Percentiles rank a stretch among this genome's conserved stretches.
phyloP scores from a whole-genome alignment of 1,140 invertebrate genomes.

The Drosophila aff. region DNA sequence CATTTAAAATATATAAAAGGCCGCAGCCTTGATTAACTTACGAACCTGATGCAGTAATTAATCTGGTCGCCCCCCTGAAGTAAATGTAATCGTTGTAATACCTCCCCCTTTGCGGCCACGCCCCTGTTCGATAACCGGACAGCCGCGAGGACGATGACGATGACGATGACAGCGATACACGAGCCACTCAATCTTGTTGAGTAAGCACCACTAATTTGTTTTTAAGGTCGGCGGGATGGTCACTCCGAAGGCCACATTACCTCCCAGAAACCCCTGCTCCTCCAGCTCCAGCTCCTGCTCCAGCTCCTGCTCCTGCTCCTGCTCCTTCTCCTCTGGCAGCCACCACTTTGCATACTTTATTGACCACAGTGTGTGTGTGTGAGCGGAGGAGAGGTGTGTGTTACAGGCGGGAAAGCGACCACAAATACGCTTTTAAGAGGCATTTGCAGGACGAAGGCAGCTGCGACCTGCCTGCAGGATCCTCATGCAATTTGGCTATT shows the following conservation, averaged over 20 bases:
- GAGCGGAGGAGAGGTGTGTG: slow-evolving; percentile 36
- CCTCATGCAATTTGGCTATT: slow-evolving; percentile 77
- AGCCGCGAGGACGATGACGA: slow-evolving; percentile 44
- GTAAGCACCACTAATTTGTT: slow-evolving; percentile 80
- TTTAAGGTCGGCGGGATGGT: slow-evolving; percentile 54
- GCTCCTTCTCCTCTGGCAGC: neutral
- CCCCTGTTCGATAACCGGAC: slow-evolving; percentile 11
- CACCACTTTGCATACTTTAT: slow-evolving; percentile 74
- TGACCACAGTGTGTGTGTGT: slow-evolving; percentile 54
- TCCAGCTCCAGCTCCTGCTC: neutral
- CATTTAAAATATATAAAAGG: neutral
- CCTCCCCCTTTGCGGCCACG: neutral
- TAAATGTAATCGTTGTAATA: neutral
- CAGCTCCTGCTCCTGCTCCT: neutral
- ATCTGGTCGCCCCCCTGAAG: neutral
- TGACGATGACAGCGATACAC: slow-evolving; percentile 72
- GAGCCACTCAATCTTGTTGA: slow-evolving; percentile 75
- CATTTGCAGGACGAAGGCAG: slow-evolving; percentile 47
- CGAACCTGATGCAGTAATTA: neutral
- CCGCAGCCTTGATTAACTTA: neutral
- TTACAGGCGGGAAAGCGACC: slow-evolving; percentile 34
- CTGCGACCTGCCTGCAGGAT: slow-evolving; percentile 29
- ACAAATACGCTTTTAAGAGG: slow-evolving; percentile 72
- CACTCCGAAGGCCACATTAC: slow-evolving; percentile 3
- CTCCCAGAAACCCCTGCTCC: neutral